Evolutionary conservation across 2,113 vertebrate species (phyloP), one percentile per base, ranked within the genome.

Genomic region (Crypturellus undulatus): DNA sequence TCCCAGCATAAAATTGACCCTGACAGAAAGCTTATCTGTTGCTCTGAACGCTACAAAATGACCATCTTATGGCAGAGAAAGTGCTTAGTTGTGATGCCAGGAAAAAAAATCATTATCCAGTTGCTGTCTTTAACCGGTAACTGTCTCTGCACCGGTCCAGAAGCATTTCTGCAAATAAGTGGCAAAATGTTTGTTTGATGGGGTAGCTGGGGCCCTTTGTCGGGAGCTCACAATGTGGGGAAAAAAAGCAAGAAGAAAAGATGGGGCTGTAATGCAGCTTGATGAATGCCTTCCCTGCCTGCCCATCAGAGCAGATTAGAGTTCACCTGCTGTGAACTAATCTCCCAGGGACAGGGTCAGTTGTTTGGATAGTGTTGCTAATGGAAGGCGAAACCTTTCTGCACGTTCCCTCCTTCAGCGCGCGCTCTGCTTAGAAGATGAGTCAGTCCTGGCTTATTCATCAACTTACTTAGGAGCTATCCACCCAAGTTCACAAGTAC

Each of bases 311-410:
- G 89, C 87, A 93, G 93, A 95, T 96, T 96, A 94, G 7, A 79
- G 92, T 34, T 96, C 94, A 96, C 96, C 96, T 95, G 87, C 94
- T 97, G 92, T 76, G 93, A 93, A 82, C 87, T 92, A 96, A 96
- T 97, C 90, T 95, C 63, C 69, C 4, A 3, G 93, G 91, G 94
- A 96, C 84, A 92, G 87, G 93, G 96, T 95, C 94, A 92, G 65
- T 93, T 96, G 95, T 96, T 96, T 96, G 95, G 93, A 96, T 90
- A 95, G 81, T 93, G 92, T 80, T 91, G 94, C 88, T 96, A 92
- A 96, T 93, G 94, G 93, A 96, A 95, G 96, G 95, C 83, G 90
- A 94, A 95, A 91, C 89, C 95, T 95, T 92, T 91, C 79, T 80
- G 70, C 69, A 60, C 12, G 2, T 79, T 85, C 84, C 82, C 84